Base-by-base conservation (phyloP, 2,888 invertebrate species). In the Oscheius sp. region DNA sequence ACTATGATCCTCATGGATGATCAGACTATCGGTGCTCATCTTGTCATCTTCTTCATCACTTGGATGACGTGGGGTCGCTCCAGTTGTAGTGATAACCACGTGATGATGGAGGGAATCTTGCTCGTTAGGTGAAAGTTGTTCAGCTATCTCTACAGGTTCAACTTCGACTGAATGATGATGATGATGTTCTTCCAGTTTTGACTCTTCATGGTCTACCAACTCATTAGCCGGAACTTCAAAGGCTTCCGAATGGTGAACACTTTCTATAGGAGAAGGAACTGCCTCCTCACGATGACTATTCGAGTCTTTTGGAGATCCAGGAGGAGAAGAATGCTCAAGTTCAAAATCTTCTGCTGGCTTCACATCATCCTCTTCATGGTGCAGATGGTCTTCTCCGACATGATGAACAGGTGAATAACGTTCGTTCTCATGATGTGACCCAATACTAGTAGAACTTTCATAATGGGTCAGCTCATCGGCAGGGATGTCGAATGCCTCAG, bases 21-120 rank as follows among this genome's bases (percentile, higher is more conserved):
- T 62, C 45, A 76, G 41, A 6, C 72, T 72, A 28, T 76, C 74
- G 0, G 74, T 72, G 32, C 69, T 71, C 32, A 68, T 70, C 44
- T 72, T 74, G 33, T 71, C 71, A 30, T 44, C 51, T 8, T 63
- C 63, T n/a, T 64, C 64, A 4, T 44, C 59, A 28, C 59, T 59
- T 17, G 59, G 59, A n/a, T 41, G 59, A 28, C 59, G 41, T 3
- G 59, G 59, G 26, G 59, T 59, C 14, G 59, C n/a, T 14, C 59
- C 59, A 2, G 59, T 59, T 12, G 59, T 59, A 14, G 59, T 59
- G 44, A 59, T 59, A 2, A 28, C 28, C 6, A 59, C 59, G 44
- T 59, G 59, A 41, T 59, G 59, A 41, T 59, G 59, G n/a, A 59
- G 44, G 3, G 26, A 26, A 17, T 59, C 59, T 24, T 59, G 44